These are phyloP conservation scores for Drosophila nebulosa DNA, from an alignment of 1,140 invertebrate species.

Conservation along the genomic window DNA sequence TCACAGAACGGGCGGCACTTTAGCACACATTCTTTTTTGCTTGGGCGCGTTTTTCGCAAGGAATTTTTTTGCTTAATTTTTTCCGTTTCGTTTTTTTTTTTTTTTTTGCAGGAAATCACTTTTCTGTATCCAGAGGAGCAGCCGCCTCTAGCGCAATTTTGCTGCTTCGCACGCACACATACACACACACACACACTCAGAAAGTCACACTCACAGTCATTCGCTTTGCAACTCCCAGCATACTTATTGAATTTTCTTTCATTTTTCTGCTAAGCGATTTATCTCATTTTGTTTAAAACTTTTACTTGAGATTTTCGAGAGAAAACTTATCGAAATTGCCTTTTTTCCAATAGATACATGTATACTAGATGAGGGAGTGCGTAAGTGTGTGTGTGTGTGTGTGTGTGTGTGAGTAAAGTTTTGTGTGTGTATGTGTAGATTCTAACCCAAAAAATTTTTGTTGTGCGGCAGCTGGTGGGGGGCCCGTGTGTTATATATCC, in stretches of 20 bases:
- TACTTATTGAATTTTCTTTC: slow-evolving; percentile 21
- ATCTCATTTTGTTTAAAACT: slow-evolving; percentile 38
- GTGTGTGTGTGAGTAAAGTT: slow-evolving; percentile 12
- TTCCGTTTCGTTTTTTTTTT: neutral
- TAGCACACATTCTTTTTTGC: neutral
- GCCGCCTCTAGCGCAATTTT: slow-evolving; percentile 66
- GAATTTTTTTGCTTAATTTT: neutral
- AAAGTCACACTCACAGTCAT: slow-evolving; percentile 7
- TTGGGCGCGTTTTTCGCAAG: slow-evolving; percentile 13
- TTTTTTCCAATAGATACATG: slow-evolving; percentile 60
- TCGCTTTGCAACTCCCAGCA: slow-evolving; percentile 15
- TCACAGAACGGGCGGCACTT: slow-evolving; percentile 1
- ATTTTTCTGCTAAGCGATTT: slow-evolving; percentile 36
- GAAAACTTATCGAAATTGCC: slow-evolving; percentile 22
- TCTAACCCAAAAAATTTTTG: slow-evolving; percentile 75
- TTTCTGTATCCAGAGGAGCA: slow-evolving; percentile 72
- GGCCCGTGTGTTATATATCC: slow-evolving; percentile 46
- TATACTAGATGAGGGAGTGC: slow-evolving; percentile 25
- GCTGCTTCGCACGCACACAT: slow-evolving; percentile 58
- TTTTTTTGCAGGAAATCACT: slow-evolving; percentile 77
- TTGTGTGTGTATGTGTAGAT: slow-evolving; percentile 39
- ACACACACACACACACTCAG: slow-evolving; percentile 23
- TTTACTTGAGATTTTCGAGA: slow-evolving; percentile 15
- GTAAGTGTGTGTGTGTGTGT: slow-evolving; percentile 4
- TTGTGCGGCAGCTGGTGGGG: slow-evolving; percentile 78